Evolutionary conservation across 2,113 vertebrate species (phyloP).

Genomic region (Nerophis ophidion): DNA sequence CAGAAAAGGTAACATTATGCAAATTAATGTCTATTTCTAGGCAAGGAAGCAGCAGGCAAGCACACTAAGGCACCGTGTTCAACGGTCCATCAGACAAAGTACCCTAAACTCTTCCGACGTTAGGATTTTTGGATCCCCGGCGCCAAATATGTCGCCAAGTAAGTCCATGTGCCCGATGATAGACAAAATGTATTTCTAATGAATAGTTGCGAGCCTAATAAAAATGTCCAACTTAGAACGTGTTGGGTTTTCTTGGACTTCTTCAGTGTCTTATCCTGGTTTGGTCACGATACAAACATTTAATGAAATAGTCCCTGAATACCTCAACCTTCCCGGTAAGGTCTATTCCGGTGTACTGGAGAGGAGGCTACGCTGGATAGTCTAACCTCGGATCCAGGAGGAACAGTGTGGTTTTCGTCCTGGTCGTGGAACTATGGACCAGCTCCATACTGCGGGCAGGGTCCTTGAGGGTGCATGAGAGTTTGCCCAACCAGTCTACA

Average conservation of each 20-base stretch:
- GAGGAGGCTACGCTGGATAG: no score
- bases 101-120: neutral
- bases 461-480: no score
- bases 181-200: neutral
- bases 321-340: no score
- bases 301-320: no score
- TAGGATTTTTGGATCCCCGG: constrained; percentile 12
- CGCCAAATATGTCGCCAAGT: neutral
- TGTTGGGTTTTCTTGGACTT: neutral
- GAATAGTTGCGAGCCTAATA: neutral
- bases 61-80: constrained; percentile 13
- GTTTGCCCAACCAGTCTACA: no score
- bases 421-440: no score
- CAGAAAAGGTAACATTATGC: constrained; percentile 51
- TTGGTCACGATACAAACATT: neutral
- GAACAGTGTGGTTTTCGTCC: no score
- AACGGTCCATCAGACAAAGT: constrained; percentile 7
- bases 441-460: no score
- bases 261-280: neutral
- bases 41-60: constrained; percentile 12
- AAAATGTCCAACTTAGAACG: no score
- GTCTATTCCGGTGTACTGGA: no score
- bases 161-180: constrained; percentile 1
- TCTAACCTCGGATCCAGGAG: no score
- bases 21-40: constrained; percentile 37